phyloP scores from a whole-genome alignment of 2,888 invertebrate species.

The Nephrotoma flavescens region DNA sequence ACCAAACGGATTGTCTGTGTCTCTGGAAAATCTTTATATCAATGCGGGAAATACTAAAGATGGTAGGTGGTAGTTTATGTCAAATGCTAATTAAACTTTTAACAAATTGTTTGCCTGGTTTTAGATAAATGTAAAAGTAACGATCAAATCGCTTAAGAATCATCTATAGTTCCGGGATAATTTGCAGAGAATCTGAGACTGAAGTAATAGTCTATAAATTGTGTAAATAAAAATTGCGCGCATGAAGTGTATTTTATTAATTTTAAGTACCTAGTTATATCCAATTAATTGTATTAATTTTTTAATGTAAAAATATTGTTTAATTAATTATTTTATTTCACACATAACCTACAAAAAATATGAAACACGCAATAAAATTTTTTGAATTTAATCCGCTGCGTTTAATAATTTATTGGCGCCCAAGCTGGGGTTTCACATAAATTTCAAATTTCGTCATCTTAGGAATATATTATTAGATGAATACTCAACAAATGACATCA shows the following conservation, averaged over 20 bases:
- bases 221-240: not conserved
- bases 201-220: constrained; percentile 2
- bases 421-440: not conserved
- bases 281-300: not conserved
- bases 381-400: not conserved
- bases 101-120: not conserved
- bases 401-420: not conserved
- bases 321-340: not conserved
- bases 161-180: not conserved
- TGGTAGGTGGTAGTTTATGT: not conserved
- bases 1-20: not conserved
- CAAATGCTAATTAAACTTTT: too few species aligned
- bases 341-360: not conserved
- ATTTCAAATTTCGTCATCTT: too few species aligned
- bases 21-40: not conserved
- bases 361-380: not conserved
- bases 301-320: not conserved
- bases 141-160: not conserved
- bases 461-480: not conserved
- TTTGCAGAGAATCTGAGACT: not conserved
- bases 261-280: not conserved
- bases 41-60: not conserved
- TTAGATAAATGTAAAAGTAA: not conserved
- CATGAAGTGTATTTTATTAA: not conserved
- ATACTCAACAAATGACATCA: constrained; percentile 50